These are phyloP conservation scores for Hydractinia symbiolongicarpus DNA, from an alignment of 30 jellyfish, hydroid and myxozoan species.

Conservation along the genomic window DNA sequence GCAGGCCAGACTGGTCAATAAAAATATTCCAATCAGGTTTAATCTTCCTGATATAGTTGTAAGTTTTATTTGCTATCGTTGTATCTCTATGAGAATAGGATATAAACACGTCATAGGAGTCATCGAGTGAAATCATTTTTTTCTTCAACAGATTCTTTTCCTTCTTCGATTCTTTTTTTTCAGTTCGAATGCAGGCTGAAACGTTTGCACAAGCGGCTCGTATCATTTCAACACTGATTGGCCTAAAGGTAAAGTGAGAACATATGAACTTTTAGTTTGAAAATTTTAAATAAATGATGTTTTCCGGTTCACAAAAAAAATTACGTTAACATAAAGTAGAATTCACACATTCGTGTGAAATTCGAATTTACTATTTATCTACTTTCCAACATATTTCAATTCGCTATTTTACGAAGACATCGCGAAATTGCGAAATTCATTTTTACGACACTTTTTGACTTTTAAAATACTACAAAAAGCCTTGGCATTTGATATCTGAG, in stretches of 20 bases:
- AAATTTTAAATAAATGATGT: too few relatives aligned
- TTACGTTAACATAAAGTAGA: too few relatives aligned
- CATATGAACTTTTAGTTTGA: too few relatives aligned
- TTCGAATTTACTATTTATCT: too few relatives aligned
- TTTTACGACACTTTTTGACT: too few relatives aligned
- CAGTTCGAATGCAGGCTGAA: neutral
- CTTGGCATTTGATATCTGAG: too few relatives aligned
- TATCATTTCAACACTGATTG: conserved; percentile 5
- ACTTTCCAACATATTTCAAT: too few relatives aligned
- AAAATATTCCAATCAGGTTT: conserved; percentile 71
- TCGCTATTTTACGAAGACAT: too few relatives aligned
- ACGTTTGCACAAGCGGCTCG: neutral
- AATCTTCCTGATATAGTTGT: conserved; percentile 17
- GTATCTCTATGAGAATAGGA: conserved; percentile 73
- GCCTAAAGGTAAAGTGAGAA: neutral
- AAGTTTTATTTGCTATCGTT: conserved; percentile 39
- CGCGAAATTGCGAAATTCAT: too few relatives aligned
- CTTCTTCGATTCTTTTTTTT: neutral
- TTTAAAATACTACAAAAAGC: too few relatives aligned
- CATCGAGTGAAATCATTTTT: conserved; percentile 7
- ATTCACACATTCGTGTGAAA: too few relatives aligned
- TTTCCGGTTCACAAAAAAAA: too few relatives aligned
- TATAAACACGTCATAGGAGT: conserved; percentile 62
- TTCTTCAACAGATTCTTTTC: neutral
- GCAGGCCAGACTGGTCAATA: conserved; percentile 65